Percentiles rank a stretch among this genome's conserved stretches.
These are phyloP conservation scores for Portunus trituberculatus DNA, from an alignment of 1,140 invertebrate species.

Conservation along the genomic window DNA sequence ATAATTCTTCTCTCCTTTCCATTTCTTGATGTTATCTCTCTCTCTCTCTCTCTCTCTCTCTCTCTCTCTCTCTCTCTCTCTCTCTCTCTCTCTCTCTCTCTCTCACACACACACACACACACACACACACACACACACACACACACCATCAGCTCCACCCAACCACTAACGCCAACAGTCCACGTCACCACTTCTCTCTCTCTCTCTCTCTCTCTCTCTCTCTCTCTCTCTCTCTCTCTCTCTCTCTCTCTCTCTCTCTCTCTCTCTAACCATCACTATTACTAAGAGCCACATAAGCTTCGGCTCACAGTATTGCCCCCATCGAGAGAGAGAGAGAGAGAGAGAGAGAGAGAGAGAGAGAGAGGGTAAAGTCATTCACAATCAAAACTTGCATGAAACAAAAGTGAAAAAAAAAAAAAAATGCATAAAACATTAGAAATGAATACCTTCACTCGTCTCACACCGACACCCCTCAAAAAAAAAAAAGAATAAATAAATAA, in stretches of 20 bases:
- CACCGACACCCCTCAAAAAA: too few species aligned
- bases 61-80: neutral
- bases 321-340: neutral
- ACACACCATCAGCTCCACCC: neutral
- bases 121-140: neutral
- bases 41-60: slow-evolving; percentile 13
- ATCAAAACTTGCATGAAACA: too few species aligned
- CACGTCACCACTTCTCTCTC: neutral
- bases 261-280: neutral
- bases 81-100: slow-evolving; percentile 14
- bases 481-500: too few species aligned
- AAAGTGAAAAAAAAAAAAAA: too few species aligned
- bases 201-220: neutral
- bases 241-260: neutral
- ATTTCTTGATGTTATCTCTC: too few species aligned
- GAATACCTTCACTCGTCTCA: too few species aligned
- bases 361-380: neutral
- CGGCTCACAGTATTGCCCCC: neutral
- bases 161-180: neutral
- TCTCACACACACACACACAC: neutral
- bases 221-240: neutral
- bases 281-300: neutral
- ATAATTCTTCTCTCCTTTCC: neutral
- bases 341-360: slow-evolving; percentile 23
- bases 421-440: too few species aligned